These are phyloP conservation scores for Drosophila prostipennis DNA, from an alignment of 2,888 invertebrate genomes.

Conservation along the genomic window DNA sequence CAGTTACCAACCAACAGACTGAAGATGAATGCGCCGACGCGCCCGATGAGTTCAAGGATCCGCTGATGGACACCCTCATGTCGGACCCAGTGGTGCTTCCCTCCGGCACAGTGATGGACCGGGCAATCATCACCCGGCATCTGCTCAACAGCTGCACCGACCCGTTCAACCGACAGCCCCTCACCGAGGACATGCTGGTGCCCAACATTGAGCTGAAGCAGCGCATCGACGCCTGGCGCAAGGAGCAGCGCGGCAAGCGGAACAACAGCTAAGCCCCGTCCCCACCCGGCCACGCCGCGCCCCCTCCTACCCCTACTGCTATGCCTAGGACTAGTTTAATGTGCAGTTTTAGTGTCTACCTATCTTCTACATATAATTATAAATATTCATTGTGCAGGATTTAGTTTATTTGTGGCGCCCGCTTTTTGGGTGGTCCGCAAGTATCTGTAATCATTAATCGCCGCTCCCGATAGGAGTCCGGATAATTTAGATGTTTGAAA, in stretches of 20 bases:
- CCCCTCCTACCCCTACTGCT: conserved; percentile 5
- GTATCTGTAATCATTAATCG: not conserved
- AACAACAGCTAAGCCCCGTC: conserved; percentile 80
- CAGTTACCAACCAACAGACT: conserved; percentile 91
- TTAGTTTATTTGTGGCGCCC: conserved; percentile 12
- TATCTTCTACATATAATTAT: conserved; percentile 52
- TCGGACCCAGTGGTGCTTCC: conserved; percentile 97
- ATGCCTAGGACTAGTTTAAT: conserved; percentile 61
- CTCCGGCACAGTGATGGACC: conserved; percentile 96
- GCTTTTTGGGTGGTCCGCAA: not conserved
- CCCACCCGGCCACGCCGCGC: not conserved
- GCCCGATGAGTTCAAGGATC: conserved; percentile 98
- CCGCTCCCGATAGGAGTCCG: conserved; percentile 9
- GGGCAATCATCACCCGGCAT: conserved; percentile 96
- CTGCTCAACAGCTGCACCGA: conserved; percentile 98
- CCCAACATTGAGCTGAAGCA: conserved; percentile 95
- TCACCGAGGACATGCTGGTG: conserved; percentile 96
- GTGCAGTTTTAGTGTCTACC: conserved; percentile 68
- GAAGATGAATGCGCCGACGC: conserved; percentile 98
- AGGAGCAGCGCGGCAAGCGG: conserved; percentile 87
- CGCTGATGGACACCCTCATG: conserved; percentile 98
- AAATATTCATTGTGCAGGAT: conserved; percentile 36
- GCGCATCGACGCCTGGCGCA: conserved; percentile 94
- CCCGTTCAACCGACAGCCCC: conserved; percentile 98
- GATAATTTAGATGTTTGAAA: conserved; percentile 17